Percentiles rank a stretch among this genome's conserved stretches.
These are phyloP conservation scores for Phymatocera aterrima DNA, from an alignment of 2,888 invertebrate genomes.

Conservation along the genomic window DNA sequence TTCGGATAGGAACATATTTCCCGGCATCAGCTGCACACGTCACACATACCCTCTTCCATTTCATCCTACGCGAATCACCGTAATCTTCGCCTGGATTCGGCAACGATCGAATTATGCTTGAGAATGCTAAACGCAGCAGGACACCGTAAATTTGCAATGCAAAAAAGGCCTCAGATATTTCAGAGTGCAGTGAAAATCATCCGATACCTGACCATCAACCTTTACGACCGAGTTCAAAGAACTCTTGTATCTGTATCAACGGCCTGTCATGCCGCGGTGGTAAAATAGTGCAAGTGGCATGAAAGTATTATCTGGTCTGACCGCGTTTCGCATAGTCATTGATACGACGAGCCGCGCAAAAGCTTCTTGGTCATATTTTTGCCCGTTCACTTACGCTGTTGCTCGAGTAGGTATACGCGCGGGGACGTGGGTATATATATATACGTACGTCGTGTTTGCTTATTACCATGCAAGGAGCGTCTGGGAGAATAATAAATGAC, in stretches of 20 bases:
- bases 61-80: too few species aligned
- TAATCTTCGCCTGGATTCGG: too few species aligned
- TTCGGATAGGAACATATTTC: not conserved
- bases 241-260: conserved; percentile 25
- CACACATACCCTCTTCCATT: not conserved
- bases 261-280: not conserved
- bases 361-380: conserved; percentile 24
- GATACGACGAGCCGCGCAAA: not conserved
- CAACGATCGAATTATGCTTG: too few species aligned
- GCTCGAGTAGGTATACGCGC: conserved; percentile 35
- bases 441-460: conserved; percentile 42
- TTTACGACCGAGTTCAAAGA: conserved; percentile 21
- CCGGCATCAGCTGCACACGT: too few species aligned
- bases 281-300: not conserved
- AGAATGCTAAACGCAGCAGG: too few species aligned
- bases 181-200: not conserved
- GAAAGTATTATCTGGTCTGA: conserved; percentile 34
- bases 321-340: conserved; percentile 41
- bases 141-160: too few species aligned
- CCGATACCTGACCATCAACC: not conserved
- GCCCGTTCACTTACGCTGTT: conserved; percentile 35
- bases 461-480: conserved; percentile 54
- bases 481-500: conserved; percentile 55
- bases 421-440: conserved; percentile 46
- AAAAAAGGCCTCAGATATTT: not conserved